Evolutionary conservation across 2,113 vertebrate genomes (phyloP).

Genomic region (Rhadina sibilatrix): DNA sequence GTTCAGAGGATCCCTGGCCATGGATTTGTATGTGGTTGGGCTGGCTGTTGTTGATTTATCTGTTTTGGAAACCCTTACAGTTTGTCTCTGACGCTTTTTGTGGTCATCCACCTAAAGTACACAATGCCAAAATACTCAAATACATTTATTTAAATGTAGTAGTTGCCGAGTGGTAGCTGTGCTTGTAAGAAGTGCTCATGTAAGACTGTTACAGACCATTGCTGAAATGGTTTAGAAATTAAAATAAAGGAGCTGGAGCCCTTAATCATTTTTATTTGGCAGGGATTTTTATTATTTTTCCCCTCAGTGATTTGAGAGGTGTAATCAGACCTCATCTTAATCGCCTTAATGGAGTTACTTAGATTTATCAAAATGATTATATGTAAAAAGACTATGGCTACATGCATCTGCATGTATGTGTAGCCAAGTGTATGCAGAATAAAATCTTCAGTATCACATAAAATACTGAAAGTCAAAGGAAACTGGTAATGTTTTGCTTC

Average conservation of each 20-base stretch:
- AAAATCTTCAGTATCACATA: not conserved
- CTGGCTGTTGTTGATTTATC: not conserved
- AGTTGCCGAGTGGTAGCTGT: not conserved
- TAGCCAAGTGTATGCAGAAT: not conserved
- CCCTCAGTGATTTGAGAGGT: not conserved
- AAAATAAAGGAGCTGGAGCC: not conserved
- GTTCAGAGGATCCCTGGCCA: not conserved
- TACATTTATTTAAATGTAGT: not conserved
- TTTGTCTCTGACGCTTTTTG: not conserved
- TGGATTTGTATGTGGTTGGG: not conserved
- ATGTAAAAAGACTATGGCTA: not conserved
- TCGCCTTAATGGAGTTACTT: not conserved
- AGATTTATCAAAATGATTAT: not conserved
- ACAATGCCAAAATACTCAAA: not conserved
- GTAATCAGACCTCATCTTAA: not conserved
- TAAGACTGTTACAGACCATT: not conserved
- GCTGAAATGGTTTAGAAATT: not conserved
- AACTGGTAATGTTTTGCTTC: not conserved
- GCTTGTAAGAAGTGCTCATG: not conserved
- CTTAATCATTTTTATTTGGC: not conserved
- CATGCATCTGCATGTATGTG: not conserved
- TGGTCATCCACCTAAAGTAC: not conserved
- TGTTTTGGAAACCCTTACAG: not conserved
- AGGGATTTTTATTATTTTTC: not conserved
- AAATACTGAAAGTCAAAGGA: not conserved